These are phyloP conservation scores for Xiphophorus birchmanni DNA, from an alignment of 2,797 vertebrate genomes.

Conservation along the genomic window DNA sequence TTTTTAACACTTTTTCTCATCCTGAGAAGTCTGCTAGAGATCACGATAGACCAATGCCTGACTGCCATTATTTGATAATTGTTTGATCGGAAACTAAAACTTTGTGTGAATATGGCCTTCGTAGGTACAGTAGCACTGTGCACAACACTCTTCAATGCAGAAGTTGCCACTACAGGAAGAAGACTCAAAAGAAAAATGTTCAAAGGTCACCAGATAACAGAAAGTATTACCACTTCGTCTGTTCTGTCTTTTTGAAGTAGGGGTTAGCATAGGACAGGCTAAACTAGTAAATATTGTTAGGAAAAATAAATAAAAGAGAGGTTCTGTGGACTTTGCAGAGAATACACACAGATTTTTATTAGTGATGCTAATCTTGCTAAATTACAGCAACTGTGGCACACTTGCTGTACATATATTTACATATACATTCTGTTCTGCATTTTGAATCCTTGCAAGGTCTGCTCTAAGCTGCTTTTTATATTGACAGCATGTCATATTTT, in stretches of 20 bases:
- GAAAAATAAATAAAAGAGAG: neutral
- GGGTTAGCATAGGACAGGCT: neutral
- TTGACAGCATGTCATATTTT: no score
- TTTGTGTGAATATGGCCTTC: neutral
- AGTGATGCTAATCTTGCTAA: neutral
- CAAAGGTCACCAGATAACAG: neutral
- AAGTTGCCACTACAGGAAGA: neutral
- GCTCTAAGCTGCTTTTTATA: no score
- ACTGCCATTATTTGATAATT: neutral
- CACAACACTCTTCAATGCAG: neutral
- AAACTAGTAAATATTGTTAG: neutral
- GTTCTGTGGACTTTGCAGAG: neutral
- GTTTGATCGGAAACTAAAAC: neutral
- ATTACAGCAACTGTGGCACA: no score
- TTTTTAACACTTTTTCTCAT: constrained; percentile 1
- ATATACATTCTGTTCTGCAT: no score
- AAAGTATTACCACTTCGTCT: neutral
- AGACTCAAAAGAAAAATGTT: neutral
- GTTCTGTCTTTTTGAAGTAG: neutral
- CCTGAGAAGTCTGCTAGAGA: neutral
- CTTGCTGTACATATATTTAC: no score
- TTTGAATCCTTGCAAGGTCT: no score
- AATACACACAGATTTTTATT: neutral
- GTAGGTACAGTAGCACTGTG: neutral
- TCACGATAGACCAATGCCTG: neutral